A percentile compares a stretch with the other conserved stretches of the same genome.
Evolutionary conservation across 2,888 invertebrate species (phyloP).

Genomic region (Sabellastarte sp.): DNA sequence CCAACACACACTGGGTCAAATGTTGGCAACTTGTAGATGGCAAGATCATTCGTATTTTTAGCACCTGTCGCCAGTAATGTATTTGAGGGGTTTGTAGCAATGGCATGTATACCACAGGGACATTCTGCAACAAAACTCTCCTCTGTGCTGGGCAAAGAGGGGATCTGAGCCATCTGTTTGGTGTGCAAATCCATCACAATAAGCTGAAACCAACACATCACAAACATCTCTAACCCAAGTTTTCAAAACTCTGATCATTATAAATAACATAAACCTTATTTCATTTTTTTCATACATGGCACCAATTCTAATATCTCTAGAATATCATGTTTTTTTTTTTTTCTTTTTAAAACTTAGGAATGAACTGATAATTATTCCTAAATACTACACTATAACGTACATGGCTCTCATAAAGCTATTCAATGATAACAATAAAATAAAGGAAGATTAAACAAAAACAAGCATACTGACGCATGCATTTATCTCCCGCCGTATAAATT

Average conservation of each 20-base stretch:
- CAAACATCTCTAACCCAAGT: too few relatives aligned
- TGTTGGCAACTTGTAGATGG: constrained; percentile 86
- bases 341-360: not conserved
- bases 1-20: constrained; percentile 92
- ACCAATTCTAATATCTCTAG: too few relatives aligned
- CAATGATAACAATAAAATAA: too few relatives aligned
- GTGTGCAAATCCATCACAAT: constrained; percentile 90
- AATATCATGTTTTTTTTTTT: too few relatives aligned
- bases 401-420: too few relatives aligned
- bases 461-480: too few relatives aligned
- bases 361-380: not conserved
- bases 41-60: constrained; percentile 87
- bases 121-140: constrained; percentile 52
- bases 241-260: too few relatives aligned
- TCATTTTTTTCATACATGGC: not conserved
- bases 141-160: constrained; percentile 67
- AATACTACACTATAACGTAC: not conserved
- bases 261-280: too few relatives aligned
- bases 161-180: constrained; percentile 83
- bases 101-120: constrained; percentile 84
- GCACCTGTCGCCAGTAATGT: constrained; percentile 89
- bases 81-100: constrained; percentile 86
- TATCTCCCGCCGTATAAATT: too few relatives aligned
- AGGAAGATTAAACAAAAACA: too few relatives aligned
- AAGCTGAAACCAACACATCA: constrained; percentile 67